Evolutionary conservation across 2,888 invertebrate species (phyloP).

Genomic region (Phasia obesa): DNA sequence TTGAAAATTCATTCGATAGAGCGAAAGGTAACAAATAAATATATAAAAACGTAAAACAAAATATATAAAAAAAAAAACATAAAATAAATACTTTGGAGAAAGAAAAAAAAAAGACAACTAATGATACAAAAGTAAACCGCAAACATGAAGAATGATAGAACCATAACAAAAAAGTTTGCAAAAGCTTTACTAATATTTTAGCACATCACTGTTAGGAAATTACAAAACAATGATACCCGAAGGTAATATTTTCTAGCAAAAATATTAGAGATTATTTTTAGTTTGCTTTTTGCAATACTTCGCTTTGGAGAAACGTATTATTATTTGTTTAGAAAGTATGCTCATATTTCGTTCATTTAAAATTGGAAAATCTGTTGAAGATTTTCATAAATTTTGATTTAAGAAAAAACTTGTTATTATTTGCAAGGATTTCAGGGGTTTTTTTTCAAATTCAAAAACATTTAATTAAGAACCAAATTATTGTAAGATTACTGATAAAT

Average conservation of each 20-base stretch:
- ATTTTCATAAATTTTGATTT: too few species aligned
- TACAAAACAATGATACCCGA: conserved; percentile 64
- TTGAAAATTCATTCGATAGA: conserved; percentile 38
- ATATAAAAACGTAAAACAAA: not conserved
- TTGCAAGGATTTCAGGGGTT: too few species aligned
- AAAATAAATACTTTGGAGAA: conserved; percentile 6
- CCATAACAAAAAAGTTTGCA: conserved; percentile 15
- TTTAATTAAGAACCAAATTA: too few species aligned
- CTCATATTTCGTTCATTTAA: not conserved
- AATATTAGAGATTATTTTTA: conserved; percentile 23
- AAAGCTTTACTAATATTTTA: conserved; percentile 18
- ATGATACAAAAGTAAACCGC: conserved; percentile 55
- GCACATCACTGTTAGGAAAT: conserved; percentile 56
- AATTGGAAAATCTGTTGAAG: too few species aligned
- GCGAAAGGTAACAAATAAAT: conserved; percentile 30
- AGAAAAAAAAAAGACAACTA: conserved; percentile 28
- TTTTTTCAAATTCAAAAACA: too few species aligned
- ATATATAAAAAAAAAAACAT: conserved; percentile 15
- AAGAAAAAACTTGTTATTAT: too few species aligned
- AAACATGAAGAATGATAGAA: conserved; percentile 32
- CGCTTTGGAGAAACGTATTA: not conserved
- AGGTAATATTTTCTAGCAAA: conserved; percentile 58
- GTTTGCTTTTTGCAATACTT: not conserved
- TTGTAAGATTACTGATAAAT: too few species aligned
- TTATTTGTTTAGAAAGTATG: not conserved